phyloP scores from a whole-genome alignment of 2,797 vertebrate genomes.

The Chrysocyon brachyurus region DNA sequence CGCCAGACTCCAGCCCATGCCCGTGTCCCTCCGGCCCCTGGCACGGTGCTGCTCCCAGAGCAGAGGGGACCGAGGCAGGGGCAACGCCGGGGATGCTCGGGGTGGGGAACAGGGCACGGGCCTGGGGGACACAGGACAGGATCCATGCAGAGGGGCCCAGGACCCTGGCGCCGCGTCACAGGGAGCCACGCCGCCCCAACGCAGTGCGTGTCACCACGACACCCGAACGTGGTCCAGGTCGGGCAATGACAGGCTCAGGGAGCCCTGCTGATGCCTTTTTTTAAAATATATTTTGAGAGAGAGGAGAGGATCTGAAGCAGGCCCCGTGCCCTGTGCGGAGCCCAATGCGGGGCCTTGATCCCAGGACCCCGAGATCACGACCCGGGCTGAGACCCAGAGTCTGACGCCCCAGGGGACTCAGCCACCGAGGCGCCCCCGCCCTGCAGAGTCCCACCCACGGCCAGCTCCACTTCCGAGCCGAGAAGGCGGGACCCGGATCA shows the following conservation, averaged over 20 bases:
- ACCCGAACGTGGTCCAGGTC: no score
- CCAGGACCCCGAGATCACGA: background rate
- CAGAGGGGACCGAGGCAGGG: background rate
- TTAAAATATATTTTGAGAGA: background rate
- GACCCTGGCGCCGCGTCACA: background rate
- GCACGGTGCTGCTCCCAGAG: no score
- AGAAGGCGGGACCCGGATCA: rapidly evolving
- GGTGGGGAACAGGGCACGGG: background rate
- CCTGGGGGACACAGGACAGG: rapidly evolving
- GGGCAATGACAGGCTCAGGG: rapidly evolving
- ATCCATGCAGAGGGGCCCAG: background rate
- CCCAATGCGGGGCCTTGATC: background rate
- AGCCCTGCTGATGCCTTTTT: rapidly evolving
- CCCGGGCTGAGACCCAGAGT: background rate
- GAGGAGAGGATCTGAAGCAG: background rate
- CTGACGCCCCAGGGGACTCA: background rate
- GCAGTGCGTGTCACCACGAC: no score
- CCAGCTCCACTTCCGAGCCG: rapidly evolving
- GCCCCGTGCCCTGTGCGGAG: background rate
- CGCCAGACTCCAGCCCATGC: background rate
- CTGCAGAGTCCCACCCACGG: background rate
- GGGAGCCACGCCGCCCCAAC: background rate
- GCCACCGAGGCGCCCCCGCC: background rate
- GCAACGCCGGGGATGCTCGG: rapidly evolving
- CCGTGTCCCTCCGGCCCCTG: background rate